Conservation (phyloP, 2,113 vertebrate species). For the Oplegnathus fasciatus region DNA sequence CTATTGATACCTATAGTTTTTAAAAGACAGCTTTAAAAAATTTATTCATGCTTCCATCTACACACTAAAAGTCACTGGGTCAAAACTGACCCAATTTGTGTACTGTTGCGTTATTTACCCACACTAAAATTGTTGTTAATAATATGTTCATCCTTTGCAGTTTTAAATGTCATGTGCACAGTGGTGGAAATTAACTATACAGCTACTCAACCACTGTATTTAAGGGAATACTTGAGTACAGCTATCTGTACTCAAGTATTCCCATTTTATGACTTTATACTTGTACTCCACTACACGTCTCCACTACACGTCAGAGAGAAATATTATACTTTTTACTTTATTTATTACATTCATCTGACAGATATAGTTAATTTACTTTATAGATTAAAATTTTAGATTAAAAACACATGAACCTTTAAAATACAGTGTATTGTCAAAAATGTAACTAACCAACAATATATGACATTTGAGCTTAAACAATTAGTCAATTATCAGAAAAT, state of each 20-base stretch:
- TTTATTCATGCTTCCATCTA: not conserved
- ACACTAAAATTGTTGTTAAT: not conserved
- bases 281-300: no score
- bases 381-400: not conserved
- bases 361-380: not conserved
- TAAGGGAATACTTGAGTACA: not conserved
- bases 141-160: not conserved
- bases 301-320: not conserved
- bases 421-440: no score
- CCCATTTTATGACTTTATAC: not conserved
- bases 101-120: not conserved
- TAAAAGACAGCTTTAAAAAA: conserved; percentile 13
- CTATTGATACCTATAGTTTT: not conserved
- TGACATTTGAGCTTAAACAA: no score
- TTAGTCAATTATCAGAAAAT: no score
- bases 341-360: not conserved
- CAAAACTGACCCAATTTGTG: not conserved
- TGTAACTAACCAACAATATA: no score
- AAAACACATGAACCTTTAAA: not conserved
- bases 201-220: not conserved
- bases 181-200: not conserved
- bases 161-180: not conserved
- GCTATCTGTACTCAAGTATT: not conserved
- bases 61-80: not conserved
- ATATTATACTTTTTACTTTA: not conserved